Conservation (phyloP, 2,797 vertebrate species). For the Falco columbarius region DNA sequence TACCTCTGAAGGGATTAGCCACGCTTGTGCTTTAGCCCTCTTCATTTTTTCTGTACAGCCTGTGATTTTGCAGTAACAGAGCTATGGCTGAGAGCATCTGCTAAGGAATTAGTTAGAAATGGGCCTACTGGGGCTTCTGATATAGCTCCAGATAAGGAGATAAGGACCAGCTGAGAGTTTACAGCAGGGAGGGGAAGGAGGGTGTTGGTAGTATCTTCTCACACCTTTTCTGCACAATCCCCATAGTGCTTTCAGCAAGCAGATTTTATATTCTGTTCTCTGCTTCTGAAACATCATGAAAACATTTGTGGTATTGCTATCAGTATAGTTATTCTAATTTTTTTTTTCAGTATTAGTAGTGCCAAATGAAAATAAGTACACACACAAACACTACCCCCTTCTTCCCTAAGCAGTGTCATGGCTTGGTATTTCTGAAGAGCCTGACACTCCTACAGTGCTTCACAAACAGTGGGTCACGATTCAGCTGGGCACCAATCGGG, state of each 20-base stretch:
- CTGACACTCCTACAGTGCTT: neutral
- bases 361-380: neutral
- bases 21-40: neutral
- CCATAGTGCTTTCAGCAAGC: neutral
- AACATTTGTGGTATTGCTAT: neutral
- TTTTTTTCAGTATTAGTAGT: neutral
- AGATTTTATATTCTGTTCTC: neutral
- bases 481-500: neutral
- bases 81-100: neutral
- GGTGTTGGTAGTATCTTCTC: neutral
- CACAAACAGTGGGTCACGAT: neutral
- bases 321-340: neutral
- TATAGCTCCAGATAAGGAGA: neutral
- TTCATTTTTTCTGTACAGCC: neutral
- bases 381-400: neutral
- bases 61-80: neutral
- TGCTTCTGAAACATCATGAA: neutral
- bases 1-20: neutral
- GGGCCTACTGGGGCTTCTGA: neutral
- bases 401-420: rapidly evolving
- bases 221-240: neutral
- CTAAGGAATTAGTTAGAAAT: neutral
- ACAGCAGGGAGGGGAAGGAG: rapidly evolving
- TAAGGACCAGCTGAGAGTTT: neutral
- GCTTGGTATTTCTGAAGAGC: neutral